These are phyloP conservation scores for Diachasma alloeum DNA, from an alignment of 1,140 invertebrate species.

Conservation along the genomic window DNA sequence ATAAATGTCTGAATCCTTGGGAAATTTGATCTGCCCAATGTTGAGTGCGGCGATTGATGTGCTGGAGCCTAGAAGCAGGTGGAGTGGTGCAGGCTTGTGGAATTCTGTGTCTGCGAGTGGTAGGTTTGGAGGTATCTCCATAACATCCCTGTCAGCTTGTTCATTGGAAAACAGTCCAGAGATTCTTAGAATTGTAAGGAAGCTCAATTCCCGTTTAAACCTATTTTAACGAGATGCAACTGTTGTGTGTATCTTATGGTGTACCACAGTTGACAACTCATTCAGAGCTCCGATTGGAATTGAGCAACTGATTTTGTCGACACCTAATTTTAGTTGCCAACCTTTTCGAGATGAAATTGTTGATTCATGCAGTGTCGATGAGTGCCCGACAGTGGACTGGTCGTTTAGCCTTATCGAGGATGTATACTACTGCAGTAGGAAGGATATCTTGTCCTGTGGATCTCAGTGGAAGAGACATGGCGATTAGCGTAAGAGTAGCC, in stretches of 20 bases:
- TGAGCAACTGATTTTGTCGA: neutral
- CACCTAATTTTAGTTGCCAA: neutral
- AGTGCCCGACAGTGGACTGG: neutral
- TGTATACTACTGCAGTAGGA: neutral
- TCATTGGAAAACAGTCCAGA: slow-evolving; percentile 11
- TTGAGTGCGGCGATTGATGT: slow-evolving; percentile 32
- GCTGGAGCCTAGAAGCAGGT: too few species aligned
- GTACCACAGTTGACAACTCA: neutral
- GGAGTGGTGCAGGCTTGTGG: too few species aligned
- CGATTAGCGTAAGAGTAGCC: neutral
- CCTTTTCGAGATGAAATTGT: neutral
- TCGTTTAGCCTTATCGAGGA: neutral
- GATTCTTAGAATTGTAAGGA: slow-evolving; percentile 27
- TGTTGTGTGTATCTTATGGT: neutral
- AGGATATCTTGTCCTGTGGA: neutral
- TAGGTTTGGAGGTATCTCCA: slow-evolving; percentile 35
- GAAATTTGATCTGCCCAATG: slow-evolving; percentile 26
- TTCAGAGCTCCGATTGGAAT: neutral
- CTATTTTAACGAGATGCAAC: neutral
- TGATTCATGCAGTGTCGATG: neutral
- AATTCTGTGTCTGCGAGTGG: too few species aligned
- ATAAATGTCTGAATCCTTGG: slow-evolving; percentile 15
- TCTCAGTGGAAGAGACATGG: neutral
- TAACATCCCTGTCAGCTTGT: slow-evolving; percentile 7
- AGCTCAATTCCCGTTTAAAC: slow-evolving; percentile 19